These are phyloP conservation scores for Tinamus major DNA, from an alignment of 2,797 vertebrate genomes.

Conservation along the genomic window DNA sequence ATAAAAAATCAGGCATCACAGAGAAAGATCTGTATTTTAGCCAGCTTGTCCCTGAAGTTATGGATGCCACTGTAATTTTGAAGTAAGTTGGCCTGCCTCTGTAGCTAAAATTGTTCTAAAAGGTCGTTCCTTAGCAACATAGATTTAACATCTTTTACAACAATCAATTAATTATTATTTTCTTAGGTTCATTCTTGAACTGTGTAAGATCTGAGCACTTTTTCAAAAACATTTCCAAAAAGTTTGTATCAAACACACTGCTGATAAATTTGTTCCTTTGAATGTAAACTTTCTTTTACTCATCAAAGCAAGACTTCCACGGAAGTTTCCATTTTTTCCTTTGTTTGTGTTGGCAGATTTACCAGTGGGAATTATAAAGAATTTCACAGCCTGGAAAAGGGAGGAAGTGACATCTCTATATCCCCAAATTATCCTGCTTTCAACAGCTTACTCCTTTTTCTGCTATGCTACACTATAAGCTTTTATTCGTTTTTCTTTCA, in stretches of 20 bases:
- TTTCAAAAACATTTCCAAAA: background rate
- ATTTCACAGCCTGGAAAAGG: conserved; percentile 63
- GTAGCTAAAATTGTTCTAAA: background rate
- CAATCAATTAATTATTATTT: background rate
- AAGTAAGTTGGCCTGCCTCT: background rate
- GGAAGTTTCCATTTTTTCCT: conserved; percentile 10
- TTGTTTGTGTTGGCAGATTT: conserved; percentile 54
- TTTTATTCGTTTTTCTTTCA: conserved; percentile 35
- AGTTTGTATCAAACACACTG: background rate
- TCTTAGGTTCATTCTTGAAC: background rate
- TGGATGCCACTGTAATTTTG: background rate
- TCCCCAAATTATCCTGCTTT: conserved; percentile 58
- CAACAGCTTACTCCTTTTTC: conserved; percentile 49
- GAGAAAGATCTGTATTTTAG: background rate
- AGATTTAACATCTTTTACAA: background rate
- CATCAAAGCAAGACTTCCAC: background rate
- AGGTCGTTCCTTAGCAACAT: background rate
- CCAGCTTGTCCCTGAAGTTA: background rate
- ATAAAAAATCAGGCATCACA: background rate
- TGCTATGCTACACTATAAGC: background rate
- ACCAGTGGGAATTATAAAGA: conserved; percentile 64
- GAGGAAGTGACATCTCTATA: conserved; percentile 66
- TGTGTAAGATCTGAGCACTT: background rate
- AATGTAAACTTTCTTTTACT: background rate
- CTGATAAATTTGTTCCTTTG: background rate